A percentile compares a stretch with the other conserved stretches of the same genome.
phyloP scores from a whole-genome alignment of 64 coral and sea anemone genomes.

The Porites lutea region DNA sequence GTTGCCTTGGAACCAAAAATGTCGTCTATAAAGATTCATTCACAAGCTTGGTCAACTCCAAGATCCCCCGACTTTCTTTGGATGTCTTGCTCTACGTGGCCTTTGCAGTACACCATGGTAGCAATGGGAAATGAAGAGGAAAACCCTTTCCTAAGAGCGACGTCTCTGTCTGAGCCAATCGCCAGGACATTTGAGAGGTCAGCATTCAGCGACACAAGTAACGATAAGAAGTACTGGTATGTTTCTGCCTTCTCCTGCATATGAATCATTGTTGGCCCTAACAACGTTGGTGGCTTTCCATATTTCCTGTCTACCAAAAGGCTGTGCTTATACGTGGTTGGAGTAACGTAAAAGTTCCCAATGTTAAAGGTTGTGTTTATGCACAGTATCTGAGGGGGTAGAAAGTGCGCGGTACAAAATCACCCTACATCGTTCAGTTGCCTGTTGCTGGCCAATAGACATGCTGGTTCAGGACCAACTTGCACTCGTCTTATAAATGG shows the following conservation, averaged over 20 bases:
- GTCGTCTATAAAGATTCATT: background rate
- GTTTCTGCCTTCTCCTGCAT: slow-evolving; percentile 35
- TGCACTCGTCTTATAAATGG: too few relatives aligned
- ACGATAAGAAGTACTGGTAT: slow-evolving; percentile 45
- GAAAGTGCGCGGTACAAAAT: too few relatives aligned
- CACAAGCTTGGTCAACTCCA: background rate
- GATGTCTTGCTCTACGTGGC: slow-evolving; percentile 13
- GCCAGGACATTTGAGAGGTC: slow-evolving; percentile 35
- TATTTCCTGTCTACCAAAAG: slow-evolving; percentile 40
- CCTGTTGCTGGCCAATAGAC: too few relatives aligned
- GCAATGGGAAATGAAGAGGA: background rate
- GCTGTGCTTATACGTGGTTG: slow-evolving; percentile 62
- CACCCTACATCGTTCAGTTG: too few relatives aligned
- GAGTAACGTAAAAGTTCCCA: slow-evolving; percentile 69
- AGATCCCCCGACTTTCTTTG: background rate
- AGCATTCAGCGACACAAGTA: slow-evolving; percentile 35
- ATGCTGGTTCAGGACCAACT: too few relatives aligned
- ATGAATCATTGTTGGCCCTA: slow-evolving; percentile 55
- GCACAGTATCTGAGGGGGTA: background rate
- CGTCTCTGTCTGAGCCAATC: slow-evolving; percentile 46
- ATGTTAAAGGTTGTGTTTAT: slow-evolving; percentile 62
- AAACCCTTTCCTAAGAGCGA: slow-evolving; percentile 39
- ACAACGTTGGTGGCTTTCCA: slow-evolving; percentile 45
- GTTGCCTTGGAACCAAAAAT: slow-evolving; percentile 8
- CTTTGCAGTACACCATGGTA: background rate